Evolutionary conservation across 2,113 vertebrate species (phyloP), one percentile per base, ranked within the genome.

Genomic region (Poeciliopsis turrubarensis): DNA sequence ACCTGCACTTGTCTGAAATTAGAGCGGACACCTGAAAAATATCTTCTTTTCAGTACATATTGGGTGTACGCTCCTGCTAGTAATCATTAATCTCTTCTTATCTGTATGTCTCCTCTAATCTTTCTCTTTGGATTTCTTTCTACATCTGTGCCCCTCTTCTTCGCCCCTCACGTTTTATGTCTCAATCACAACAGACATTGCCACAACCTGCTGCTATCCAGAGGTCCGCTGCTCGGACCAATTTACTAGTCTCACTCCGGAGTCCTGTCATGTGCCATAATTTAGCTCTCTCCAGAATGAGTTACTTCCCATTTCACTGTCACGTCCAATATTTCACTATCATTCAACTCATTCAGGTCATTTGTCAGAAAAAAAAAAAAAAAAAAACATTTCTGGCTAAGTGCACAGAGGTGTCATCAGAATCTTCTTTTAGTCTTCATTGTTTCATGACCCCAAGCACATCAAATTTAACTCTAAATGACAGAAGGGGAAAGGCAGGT

Each of bases 231-330:
- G 31, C 70, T 78, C 84, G 60, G 77, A 82, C 87, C 87, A 83
- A 80, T 68, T 47, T 70, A 64, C 61, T 26, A 57, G 70, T 67
- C 80, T 63, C 54, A 61, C 77, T 92, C 90, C 89, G 91, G 83
- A 81, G 83, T 85, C 84, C 84, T 91, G 89, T 90, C 90, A 90
- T 71, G 75, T 82, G 86, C 85, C 77, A 81, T 80, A 86, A 89
- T 90, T 81, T 85, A 86, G 73, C 85, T 77, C 72, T 86, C 83
- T 92, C 85, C 85, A 90, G 65, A 87, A 86, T 62, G 68, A 71
- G 77, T 85, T 68, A 76, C 84, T 73, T 91, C 88, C 86, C 88
- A 77, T 84, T 68, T 34, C 79, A 84, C 84, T 90, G 91, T 89
- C 86, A 87, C 77, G 62, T 90, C 84, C 72, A 60, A 87, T 88